These are phyloP conservation scores for Pinctada fucata DNA, from an alignment of 2,888 invertebrate genomes.

Conservation along the genomic window DNA sequence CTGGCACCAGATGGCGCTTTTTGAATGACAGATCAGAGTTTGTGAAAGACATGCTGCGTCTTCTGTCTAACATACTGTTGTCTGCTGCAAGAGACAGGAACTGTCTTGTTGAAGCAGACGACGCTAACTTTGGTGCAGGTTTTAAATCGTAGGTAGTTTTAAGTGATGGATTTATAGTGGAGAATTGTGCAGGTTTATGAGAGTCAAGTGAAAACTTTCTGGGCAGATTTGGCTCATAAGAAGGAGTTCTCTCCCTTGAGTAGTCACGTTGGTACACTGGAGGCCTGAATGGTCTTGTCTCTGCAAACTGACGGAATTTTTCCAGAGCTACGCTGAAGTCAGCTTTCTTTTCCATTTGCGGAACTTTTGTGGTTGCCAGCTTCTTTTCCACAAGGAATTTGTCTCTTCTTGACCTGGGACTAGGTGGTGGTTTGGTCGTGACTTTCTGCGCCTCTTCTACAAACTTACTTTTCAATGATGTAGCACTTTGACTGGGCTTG, in stretches of 20 bases:
- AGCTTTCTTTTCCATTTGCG: constrained; percentile 28
- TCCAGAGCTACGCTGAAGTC: constrained; percentile 35
- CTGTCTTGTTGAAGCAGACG: background rate
- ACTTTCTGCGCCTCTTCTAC: background rate
- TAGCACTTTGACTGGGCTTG: constrained; percentile 5
- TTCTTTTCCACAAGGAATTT: constrained; percentile 29
- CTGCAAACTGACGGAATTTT: constrained; percentile 30
- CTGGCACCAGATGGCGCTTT: constrained; percentile 31
- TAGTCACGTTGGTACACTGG: constrained; percentile 2
- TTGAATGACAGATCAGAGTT: constrained; percentile 23
- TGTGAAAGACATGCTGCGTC: constrained; percentile 5
- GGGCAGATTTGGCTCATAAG: constrained; percentile 6
- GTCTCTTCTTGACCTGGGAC: constrained; percentile 40
- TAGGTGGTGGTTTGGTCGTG: constrained; percentile 11
- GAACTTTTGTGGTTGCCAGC: constrained; percentile 9
- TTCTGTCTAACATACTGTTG: background rate
- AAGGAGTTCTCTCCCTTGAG: background rate
- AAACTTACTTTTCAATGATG: constrained; percentile 19
- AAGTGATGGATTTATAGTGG: background rate
- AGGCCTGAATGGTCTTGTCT: constrained; percentile 8
- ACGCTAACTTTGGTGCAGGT: background rate
- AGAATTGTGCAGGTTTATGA: background rate
- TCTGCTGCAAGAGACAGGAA: constrained; percentile 14
- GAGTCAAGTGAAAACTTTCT: constrained; percentile 25
- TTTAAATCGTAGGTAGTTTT: constrained; percentile 7